Evolutionary conservation across 2,888 invertebrate species (phyloP).

Genomic region (Alsophila aescularia): DNA sequence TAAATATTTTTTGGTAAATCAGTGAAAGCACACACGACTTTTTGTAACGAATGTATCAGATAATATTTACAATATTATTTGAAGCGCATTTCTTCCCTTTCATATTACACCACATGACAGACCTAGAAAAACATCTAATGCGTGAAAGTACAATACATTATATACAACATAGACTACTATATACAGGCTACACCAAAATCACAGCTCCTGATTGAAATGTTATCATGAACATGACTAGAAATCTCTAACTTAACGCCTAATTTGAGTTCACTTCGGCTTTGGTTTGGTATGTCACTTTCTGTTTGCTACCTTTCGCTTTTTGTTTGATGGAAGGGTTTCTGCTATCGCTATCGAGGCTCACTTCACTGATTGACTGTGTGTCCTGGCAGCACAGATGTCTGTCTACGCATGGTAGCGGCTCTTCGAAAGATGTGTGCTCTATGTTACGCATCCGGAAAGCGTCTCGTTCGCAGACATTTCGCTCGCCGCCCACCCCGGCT

Average conservation of each 20-base stretch:
- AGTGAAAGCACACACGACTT: background rate
- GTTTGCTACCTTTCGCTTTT: slow-evolving; percentile 55
- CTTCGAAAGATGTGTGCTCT: slow-evolving; percentile 65
- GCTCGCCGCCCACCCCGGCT: slow-evolving; percentile 47
- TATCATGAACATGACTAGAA: slow-evolving; percentile 46
- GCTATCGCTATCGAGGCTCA: slow-evolving; percentile 74
- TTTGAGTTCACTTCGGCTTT: slow-evolving; percentile 63
- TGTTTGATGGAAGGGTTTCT: slow-evolving; percentile 65
- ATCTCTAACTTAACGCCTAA: slow-evolving; percentile 30
- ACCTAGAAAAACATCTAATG: slow-evolving; percentile 39
- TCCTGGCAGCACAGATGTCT: slow-evolving; percentile 66
- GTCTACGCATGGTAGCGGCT: slow-evolving; percentile 65
- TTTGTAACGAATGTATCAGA: background rate
- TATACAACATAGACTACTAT: slow-evolving; percentile 46
- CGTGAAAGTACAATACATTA: slow-evolving; percentile 23
- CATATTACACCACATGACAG: slow-evolving; percentile 18
- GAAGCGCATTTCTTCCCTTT: slow-evolving; percentile 67
- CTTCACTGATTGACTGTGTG: slow-evolving; percentile 73
- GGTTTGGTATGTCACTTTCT: slow-evolving; percentile 74
- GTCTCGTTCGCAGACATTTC: slow-evolving; percentile 46
- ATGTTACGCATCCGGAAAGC: slow-evolving; percentile 64
- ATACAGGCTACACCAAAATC: slow-evolving; percentile 72
- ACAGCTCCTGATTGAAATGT: slow-evolving; percentile 77
- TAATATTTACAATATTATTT: slow-evolving; percentile 22
- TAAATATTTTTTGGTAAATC: background rate